These are phyloP conservation scores for Iguana delicatissima DNA, from an alignment of 2,797 vertebrate species.

Conservation along the genomic window DNA sequence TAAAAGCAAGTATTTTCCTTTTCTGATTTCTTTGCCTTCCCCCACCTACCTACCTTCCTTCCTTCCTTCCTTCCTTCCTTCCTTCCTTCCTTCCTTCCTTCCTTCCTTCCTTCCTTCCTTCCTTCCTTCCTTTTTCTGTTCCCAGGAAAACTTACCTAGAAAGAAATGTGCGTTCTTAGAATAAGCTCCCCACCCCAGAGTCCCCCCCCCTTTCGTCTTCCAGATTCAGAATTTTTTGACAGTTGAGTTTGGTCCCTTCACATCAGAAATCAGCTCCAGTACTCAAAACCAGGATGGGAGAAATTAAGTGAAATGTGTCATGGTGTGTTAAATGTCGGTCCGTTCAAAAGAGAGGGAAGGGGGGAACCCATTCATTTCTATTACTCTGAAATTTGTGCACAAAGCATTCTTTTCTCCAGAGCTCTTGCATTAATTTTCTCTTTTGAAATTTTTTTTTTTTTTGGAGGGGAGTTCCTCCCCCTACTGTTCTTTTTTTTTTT, in stretches of 20 bases:
- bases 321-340: slow-evolving; percentile 30
- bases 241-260: neutral
- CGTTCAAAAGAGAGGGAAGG: neutral
- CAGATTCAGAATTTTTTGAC: slow-evolving; percentile 43
- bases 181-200: neutral
- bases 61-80: fast-evolving
- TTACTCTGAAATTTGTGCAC: slow-evolving; percentile 73
- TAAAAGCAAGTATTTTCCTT: neutral
- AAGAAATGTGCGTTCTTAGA: neutral
- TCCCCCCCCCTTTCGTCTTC: slow-evolving; percentile 40
- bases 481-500: slow-evolving; percentile 70
- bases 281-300: slow-evolving; percentile 38
- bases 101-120: too few species aligned
- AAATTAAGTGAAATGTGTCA: neutral
- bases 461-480: slow-evolving; percentile 34
- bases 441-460: slow-evolving; percentile 47
- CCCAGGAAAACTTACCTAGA: neutral
- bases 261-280: slow-evolving; percentile 33
- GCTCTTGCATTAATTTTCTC: slow-evolving; percentile 71
- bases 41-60: too few species aligned
- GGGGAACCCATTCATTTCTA: slow-evolving; percentile 58
- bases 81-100: too few species aligned
- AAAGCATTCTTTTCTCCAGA: slow-evolving; percentile 72
- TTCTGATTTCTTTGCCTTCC: too few species aligned
- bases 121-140: neutral